Evolutionary conservation across 2,797 vertebrate genomes (phyloP).

Genomic region (Rhodeus uyekii): DNA sequence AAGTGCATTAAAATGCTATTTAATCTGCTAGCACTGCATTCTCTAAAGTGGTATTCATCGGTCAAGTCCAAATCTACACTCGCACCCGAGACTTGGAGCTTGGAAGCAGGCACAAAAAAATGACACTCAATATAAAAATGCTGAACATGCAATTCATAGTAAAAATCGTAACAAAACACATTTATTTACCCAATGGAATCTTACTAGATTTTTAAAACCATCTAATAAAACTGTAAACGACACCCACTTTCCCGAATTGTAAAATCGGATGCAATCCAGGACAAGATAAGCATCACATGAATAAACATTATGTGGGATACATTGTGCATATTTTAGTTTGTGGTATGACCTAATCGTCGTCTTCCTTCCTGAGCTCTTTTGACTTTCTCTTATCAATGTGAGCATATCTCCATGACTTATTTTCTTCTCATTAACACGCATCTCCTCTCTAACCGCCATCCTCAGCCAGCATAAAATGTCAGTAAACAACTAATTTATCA

Average conservation of each 20-base stretch:
- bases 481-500: conserved; percentile 45
- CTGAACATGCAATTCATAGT: no score
- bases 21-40: conserved; percentile 38
- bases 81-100: neutral
- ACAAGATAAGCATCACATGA: neutral
- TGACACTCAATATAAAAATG: neutral
- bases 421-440: conserved; percentile 34
- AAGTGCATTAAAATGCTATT: conserved; percentile 47
- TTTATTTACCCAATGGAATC: neutral
- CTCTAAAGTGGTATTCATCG: conserved; percentile 25
- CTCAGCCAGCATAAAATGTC: conserved; percentile 41
- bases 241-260: neutral
- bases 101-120: neutral
- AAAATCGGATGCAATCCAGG: neutral
- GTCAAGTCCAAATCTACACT: conserved; percentile 8
- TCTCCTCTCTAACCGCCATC: conserved; percentile 24
- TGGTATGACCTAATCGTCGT: neutral
- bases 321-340: neutral
- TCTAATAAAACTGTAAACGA: neutral
- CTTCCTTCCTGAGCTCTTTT: neutral
- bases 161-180: neutral
- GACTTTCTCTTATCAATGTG: conserved; percentile 14
- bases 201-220: neutral
- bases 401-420: conserved; percentile 27
- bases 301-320: neutral